These are phyloP conservation scores for Amphipyra berbera DNA, from an alignment of 2,888 invertebrate genomes.

Conservation along the genomic window DNA sequence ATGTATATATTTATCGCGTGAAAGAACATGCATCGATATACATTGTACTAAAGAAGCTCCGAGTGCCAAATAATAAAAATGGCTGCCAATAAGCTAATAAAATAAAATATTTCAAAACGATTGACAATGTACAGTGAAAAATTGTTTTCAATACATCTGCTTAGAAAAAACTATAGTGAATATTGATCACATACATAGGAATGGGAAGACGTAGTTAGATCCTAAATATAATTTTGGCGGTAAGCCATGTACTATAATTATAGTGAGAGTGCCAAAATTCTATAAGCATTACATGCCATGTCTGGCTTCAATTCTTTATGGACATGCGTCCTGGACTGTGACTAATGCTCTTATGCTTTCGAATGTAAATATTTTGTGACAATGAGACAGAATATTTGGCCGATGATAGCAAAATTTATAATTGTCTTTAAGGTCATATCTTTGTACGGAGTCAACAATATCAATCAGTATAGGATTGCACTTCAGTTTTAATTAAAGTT, in stretches of 20 bases:
- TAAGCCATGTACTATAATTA: slow-evolving; percentile 81
- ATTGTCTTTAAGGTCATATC: neutral
- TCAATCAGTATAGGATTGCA: neutral
- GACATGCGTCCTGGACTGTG: slow-evolving; percentile 32
- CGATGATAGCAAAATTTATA: slow-evolving; percentile 26
- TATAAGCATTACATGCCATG: slow-evolving; percentile 72
- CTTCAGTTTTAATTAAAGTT: too few species aligned
- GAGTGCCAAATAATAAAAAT: neutral
- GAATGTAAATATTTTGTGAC: slow-evolving; percentile 34
- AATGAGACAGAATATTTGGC: slow-evolving; percentile 32
- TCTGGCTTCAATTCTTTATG: slow-evolving; percentile 65
- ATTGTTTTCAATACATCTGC: slow-evolving; percentile 12
- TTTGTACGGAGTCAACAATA: neutral
- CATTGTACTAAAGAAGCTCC: too few species aligned
- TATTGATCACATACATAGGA: slow-evolving; percentile 65
- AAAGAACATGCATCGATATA: too few species aligned
- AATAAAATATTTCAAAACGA: neutral
- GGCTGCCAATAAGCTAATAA: slow-evolving; percentile 16
- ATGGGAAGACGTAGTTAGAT: slow-evolving; percentile 75
- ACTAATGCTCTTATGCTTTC: slow-evolving; percentile 32
- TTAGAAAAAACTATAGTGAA: slow-evolving; percentile 50
- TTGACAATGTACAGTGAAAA: slow-evolving; percentile 24
- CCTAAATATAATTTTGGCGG: slow-evolving; percentile 80
- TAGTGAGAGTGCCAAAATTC: slow-evolving; percentile 83
- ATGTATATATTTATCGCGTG: too few species aligned